Percentiles rank a stretch among this genome's conserved stretches.
phyloP scores from a whole-genome alignment of 1,140 invertebrate genomes.

The Pararge aegeria region DNA sequence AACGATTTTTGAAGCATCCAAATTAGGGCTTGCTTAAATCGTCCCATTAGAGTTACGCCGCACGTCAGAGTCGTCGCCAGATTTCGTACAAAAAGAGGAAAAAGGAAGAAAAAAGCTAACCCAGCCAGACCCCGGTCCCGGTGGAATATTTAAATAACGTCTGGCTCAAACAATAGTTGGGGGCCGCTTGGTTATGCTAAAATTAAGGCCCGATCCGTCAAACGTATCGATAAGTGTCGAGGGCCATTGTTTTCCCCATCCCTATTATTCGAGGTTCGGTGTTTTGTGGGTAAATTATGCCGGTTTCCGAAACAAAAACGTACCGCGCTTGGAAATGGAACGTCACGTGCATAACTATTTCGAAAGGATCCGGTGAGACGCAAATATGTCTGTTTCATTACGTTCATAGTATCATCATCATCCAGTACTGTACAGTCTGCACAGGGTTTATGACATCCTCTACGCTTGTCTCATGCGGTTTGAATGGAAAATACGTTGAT shows the following conservation, averaged over 20 bases:
- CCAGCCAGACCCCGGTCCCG: constrained; percentile 39
- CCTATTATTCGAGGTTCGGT: constrained; percentile 4
- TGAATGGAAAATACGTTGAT: no score
- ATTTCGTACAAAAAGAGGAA: constrained; percentile 52
- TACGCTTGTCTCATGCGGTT: no score
- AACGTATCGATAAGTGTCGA: constrained; percentile 49
- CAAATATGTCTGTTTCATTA: background rate
- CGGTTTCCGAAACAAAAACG: background rate
- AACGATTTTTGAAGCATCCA: background rate
- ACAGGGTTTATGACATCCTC: no score
- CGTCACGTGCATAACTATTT: constrained; percentile 1
- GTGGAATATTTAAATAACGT: constrained; percentile 71
- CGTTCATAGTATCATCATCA: background rate
- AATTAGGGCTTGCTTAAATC: background rate
- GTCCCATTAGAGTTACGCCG: constrained; percentile 30
- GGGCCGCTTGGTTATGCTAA: constrained; percentile 68
- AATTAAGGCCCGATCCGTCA: constrained; percentile 53
- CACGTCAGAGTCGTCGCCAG: constrained; percentile 43
- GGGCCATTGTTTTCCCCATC: constrained; percentile 9
- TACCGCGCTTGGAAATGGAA: constrained; percentile 2
- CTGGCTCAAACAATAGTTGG: constrained; percentile 66
- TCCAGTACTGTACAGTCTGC: no score
- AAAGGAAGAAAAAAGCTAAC: constrained; percentile 25
- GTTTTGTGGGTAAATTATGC: constrained; percentile 7
- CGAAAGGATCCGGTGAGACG: background rate